Evolutionary conservation across 2,797 vertebrate genomes (phyloP).

Genomic region (Zalophus californianus): DNA sequence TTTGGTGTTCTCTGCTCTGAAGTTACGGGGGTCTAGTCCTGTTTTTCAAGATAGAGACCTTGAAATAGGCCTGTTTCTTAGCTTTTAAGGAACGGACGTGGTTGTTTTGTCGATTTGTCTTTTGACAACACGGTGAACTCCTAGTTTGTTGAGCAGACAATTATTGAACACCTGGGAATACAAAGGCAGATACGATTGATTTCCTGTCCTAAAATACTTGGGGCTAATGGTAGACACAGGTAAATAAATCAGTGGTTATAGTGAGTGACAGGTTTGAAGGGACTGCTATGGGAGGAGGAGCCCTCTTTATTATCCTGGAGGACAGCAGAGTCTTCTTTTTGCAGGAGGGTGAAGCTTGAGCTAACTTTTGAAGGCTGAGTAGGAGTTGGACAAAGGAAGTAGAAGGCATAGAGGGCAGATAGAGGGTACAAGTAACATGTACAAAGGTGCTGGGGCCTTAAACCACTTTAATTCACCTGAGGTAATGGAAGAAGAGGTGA

Average conservation of each 20-base stretch:
- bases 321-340: neutral
- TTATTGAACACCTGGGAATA: neutral
- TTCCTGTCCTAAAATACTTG: neutral
- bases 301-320: neutral
- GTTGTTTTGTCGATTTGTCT: neutral
- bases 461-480: neutral
- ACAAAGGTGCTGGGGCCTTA: neutral
- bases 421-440: neutral
- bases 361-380: neutral
- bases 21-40: neutral
- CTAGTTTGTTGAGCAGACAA: slow-evolving; percentile 3
- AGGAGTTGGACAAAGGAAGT: neutral
- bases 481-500: neutral
- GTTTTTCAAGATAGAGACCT: neutral
- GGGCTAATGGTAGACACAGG: neutral
- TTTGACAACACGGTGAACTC: slow-evolving; percentile 16
- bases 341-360: neutral
- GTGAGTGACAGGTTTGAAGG: neutral
- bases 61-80: neutral
- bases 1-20: neutral
- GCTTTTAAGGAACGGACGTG: neutral
- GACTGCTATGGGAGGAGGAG: neutral
- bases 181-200: slow-evolving; percentile 24
- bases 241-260: neutral
- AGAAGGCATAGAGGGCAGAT: neutral